phyloP scores from a whole-genome alignment of 2,113 vertebrate genomes.

The Neolamprologus kungweensis region DNA sequence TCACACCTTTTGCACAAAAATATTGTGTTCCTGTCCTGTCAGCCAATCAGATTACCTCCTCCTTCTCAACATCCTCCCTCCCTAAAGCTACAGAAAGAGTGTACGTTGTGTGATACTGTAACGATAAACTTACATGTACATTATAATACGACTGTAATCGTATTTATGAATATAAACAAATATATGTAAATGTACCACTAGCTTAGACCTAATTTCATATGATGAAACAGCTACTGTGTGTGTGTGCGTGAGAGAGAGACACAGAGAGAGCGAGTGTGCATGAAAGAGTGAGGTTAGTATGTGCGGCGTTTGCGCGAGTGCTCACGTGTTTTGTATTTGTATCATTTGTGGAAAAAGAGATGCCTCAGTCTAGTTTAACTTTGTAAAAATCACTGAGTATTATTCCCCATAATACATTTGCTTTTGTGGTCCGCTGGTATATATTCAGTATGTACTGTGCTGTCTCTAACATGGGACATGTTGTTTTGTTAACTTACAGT shows the following conservation, averaged over 20 bases:
- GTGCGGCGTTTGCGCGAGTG: slow-evolving; percentile 11
- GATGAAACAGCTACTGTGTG: slow-evolving; percentile 46
- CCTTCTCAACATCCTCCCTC: slow-evolving; percentile 8
- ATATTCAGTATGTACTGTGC: neutral
- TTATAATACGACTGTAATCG: slow-evolving; percentile 50
- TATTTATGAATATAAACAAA: slow-evolving; percentile 60
- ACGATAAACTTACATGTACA: slow-evolving; percentile 51
- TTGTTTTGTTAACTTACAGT: neutral
- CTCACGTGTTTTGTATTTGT: slow-evolving; percentile 57
- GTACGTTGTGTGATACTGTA: slow-evolving; percentile 31
- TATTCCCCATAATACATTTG: slow-evolving; percentile 38
- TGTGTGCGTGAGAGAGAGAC: neutral
- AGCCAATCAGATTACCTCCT: neutral
- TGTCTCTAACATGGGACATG: neutral
- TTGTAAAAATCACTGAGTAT: slow-evolving; percentile 59
- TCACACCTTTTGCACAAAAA: neutral
- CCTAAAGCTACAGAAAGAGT: neutral
- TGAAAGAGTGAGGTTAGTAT: slow-evolving; percentile 11
- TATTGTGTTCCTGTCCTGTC: neutral
- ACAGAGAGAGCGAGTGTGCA: neutral
- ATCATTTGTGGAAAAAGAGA: slow-evolving; percentile 58
- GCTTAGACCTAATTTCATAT: slow-evolving; percentile 59
- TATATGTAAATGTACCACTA: slow-evolving; percentile 65
- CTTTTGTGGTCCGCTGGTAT: slow-evolving; percentile 49
- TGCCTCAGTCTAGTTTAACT: slow-evolving; percentile 47